Percentiles rank a stretch among this genome's conserved stretches.
phyloP scores from a whole-genome alignment of 2,888 invertebrate species.

The Zootermopsis nevadensis region DNA sequence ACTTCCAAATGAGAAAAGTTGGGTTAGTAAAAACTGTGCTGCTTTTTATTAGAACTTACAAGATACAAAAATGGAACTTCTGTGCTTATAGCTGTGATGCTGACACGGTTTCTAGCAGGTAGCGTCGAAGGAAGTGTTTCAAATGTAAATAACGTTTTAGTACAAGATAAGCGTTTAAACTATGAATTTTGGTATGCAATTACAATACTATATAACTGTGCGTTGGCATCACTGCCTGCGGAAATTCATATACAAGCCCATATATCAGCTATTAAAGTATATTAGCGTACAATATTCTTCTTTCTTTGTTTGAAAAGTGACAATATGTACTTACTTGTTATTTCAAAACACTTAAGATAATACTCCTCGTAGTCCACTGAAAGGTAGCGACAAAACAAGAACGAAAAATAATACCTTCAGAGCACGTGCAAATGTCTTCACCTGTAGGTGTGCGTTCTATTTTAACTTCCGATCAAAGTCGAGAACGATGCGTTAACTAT shows the following conservation, averaged over 20 bases:
- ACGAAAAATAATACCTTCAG: slow-evolving; percentile 18
- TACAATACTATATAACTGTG: not conserved
- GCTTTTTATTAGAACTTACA: not conserved
- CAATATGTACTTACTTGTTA: slow-evolving; percentile 3
- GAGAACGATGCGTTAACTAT: slow-evolving; percentile 1
- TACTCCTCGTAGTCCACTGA: not conserved
- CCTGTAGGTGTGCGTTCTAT: slow-evolving; percentile 9
- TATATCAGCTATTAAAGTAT: not conserved
- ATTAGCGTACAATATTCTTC: not conserved
- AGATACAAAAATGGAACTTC: not conserved
- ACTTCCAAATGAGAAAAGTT: not conserved
- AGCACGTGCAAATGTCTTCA: slow-evolving; percentile 42
- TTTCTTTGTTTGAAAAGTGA: not conserved
- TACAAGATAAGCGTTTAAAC: not conserved
- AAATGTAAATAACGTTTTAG: not conserved
- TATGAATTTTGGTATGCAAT: not conserved
- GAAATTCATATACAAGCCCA: not conserved
- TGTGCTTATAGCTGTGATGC: not conserved
- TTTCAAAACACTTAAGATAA: slow-evolving; percentile 9
- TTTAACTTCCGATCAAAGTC: not conserved
- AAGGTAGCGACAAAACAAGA: slow-evolving; percentile 15
- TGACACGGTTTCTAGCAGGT: not conserved
- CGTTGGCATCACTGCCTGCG: slow-evolving; percentile 21
- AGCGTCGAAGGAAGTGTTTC: not conserved
- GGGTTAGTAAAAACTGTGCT: not conserved